Base-by-base conservation (phyloP, 30 jellyfish, hydroid and myxozoan species). In the Haliclystus octoradiatus region DNA sequence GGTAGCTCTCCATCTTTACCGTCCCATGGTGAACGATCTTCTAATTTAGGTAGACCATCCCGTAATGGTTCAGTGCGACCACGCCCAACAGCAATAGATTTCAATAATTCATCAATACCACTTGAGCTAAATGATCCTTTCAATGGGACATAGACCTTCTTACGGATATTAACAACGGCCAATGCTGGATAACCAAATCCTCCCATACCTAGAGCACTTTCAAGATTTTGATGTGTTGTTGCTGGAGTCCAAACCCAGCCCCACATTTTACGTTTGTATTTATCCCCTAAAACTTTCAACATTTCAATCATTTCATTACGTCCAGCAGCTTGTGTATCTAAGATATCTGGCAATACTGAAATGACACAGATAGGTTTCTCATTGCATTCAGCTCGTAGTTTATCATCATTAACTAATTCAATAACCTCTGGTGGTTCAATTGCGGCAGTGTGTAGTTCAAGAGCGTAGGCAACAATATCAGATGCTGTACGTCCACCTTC, bases 111-210 rank as follows among this genome's bases (percentile, higher is more conserved):
- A 66, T 88, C 88, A 49, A 80, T 88, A 70, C 94, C 94, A 15
- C 71, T 93, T 27, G 74, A 77, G 3, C 71, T 80, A 49, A 88
- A 88, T n/a, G 95, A 70, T 1, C 96, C 93, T 19, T 84, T 88
- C 15, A 78, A 74, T 19, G 53, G 61, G 35, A 85, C 83, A 50
- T 31, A 85, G 53, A 85, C 95, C 93, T 81, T 81, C 95, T 88
- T 88, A 7, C 88, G 66, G 60, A 73, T 70, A 67, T 81, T 88
- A 28, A 75, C 94, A 53, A 81, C 97, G 50, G 94, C 97, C 94
- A 81, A 71, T 4, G 97, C 97, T 19, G 97, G 97, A 72, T 88
- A 88, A 9, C 97, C 97, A 4, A 88, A 88, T 50, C 97, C 97
- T 22, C 97, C 97, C 24, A 88, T 60, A 9, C 95, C 97, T 23